Evolutionary conservation across 2,888 invertebrate genomes (phyloP).

Genomic region (Alloscopus bannaensis): DNA sequence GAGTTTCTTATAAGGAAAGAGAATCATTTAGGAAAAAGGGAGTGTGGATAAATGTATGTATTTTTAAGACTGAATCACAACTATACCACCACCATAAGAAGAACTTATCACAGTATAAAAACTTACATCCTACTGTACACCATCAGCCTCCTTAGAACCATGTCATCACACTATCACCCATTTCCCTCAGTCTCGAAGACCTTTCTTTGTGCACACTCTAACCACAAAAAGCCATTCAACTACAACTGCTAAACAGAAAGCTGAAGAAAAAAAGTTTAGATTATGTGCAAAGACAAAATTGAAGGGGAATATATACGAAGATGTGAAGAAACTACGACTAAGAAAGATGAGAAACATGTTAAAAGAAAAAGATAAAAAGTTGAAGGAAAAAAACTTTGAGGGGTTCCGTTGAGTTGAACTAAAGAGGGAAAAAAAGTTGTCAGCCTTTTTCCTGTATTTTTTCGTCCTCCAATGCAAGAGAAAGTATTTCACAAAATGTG

Average conservation of each 20-base stretch:
- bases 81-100: too few relatives aligned
- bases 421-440: conserved; percentile 33
- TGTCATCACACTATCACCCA: too few relatives aligned
- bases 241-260: conserved; percentile 55
- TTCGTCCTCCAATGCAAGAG: neutral
- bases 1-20: too few relatives aligned
- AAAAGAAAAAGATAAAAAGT: conserved; percentile 9
- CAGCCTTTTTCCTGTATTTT: conserved; percentile 25
- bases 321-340: conserved; percentile 18
- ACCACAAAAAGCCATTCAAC: conserved; percentile 57
- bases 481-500: neutral
- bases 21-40: too few relatives aligned
- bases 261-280: conserved; percentile 48
- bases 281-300: conserved; percentile 40
- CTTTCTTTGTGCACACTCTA: conserved; percentile 13
- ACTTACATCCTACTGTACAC: too few relatives aligned
- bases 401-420: conserved; percentile 25
- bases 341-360: conserved; percentile 30
- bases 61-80: too few relatives aligned
- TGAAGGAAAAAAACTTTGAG: conserved; percentile 23
- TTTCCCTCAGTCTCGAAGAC: neutral
- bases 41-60: too few relatives aligned
- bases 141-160: too few relatives aligned
- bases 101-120: too few relatives aligned
- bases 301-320: conserved; percentile 33